Evolutionary conservation across 2,797 vertebrate genomes (phyloP), one percentile per base, ranked within the genome.

Genomic region (Helarctos malayanus): DNA sequence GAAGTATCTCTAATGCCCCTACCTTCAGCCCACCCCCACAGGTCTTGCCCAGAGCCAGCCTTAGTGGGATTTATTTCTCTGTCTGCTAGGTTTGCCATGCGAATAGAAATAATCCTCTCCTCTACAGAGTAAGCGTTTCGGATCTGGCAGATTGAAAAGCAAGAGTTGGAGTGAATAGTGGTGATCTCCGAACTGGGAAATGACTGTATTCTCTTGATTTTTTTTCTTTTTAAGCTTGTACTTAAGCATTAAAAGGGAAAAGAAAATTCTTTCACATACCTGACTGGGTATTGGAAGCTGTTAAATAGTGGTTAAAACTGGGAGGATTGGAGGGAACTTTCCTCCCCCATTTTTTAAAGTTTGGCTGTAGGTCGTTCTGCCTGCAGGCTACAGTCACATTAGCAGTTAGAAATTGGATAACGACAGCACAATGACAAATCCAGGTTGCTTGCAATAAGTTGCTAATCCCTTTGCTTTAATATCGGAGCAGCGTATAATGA

Each of bases 391-490:
- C 96, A 98, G 99, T 99, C 98, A 98, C 99, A 99, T 99, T 99
- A 99, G 98, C 97, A 98, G 99, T 98, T 99, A 99, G 99, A 99
- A 99, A 99, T 99, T 99, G 99, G 99, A 99, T 99, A 99, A 99
- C 99, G 99, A 99, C 98, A 99, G 99, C 99, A 99, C 99, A 99
- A 99, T 99, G 99, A 99, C 99, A 99, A 99, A 99, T 99, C 99
- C 99, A 99, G 99, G 99, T 99, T 99, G 99, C 99, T 99, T 98
- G 99, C 99, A 99, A 99, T 99, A 99, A 99, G 99, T 99, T 99
- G 99, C 99, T 99, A 99, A 99, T 99, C 99, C 99, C 99, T 99
- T 99, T 99, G 98, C 99, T 99, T 99, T 99, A 99, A 99, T 99
- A 99, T 99, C 98, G 98, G 99, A 99, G 99, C 99, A 99, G 99